phyloP scores from a whole-genome alignment of 2,797 vertebrate genomes.

The Bufotes viridis region DNA sequence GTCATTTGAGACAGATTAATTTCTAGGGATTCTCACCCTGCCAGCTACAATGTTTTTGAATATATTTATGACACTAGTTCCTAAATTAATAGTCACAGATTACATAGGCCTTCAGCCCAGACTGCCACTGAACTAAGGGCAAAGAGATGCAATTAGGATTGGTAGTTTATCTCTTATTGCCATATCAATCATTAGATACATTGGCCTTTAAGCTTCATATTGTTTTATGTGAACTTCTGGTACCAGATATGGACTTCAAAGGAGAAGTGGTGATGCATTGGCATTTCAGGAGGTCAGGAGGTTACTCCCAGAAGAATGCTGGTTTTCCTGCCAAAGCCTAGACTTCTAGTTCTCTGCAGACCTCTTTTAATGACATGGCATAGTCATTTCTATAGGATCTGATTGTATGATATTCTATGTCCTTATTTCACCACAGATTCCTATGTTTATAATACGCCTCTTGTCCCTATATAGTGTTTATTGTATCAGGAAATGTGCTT shows the following conservation, averaged over 20 bases:
- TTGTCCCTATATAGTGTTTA: not conserved
- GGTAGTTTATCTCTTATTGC: too few relatives aligned
- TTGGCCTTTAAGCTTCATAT: not conserved
- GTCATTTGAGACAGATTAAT: not conserved
- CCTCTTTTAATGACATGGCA: not conserved
- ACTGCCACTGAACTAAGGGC: too few relatives aligned
- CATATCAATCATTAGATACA: too few relatives aligned
- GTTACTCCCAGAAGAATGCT: constrained; percentile 1
- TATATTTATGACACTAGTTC: not conserved
- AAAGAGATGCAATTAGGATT: too few relatives aligned
- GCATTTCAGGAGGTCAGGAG: not conserved
- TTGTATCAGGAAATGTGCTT: constrained; percentile 7
- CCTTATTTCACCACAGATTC: not conserved
- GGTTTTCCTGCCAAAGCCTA: not conserved
- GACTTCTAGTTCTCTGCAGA: constrained; percentile 5
- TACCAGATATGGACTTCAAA: not conserved
- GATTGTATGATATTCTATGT: not conserved
- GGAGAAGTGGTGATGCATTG: not conserved
- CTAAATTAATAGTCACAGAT: too few relatives aligned
- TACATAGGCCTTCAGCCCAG: too few relatives aligned
- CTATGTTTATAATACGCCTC: not conserved
- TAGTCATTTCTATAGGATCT: not conserved
- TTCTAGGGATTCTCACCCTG: not conserved
- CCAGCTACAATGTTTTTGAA: not conserved
- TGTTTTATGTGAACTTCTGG: too few relatives aligned